Percentiles rank a stretch among this genome's conserved stretches.
Conservation (phyloP, 2,888 invertebrate genomes). For the Zygogramma bicolorata region DNA sequence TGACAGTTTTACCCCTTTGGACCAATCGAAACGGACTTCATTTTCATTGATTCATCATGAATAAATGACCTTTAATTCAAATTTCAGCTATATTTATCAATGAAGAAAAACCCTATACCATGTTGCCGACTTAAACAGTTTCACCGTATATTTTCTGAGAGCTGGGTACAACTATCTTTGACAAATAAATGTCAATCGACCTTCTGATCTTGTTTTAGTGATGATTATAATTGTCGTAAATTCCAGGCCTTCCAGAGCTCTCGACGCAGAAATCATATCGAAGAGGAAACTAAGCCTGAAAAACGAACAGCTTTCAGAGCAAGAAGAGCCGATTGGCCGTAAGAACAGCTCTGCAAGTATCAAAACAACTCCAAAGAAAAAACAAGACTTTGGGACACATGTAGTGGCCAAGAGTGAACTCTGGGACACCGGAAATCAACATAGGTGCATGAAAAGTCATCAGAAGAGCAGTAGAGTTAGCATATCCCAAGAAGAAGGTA, state of each 20-base stretch:
- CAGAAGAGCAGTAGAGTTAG: slow-evolving; percentile 60
- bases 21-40: too few relatives aligned
- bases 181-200: too few relatives aligned
- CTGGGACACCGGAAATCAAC: slow-evolving; percentile 66
- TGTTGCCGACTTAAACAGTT: too few relatives aligned
- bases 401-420: slow-evolving; percentile 66
- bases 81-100: too few relatives aligned
- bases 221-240: too few relatives aligned
- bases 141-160: too few relatives aligned
- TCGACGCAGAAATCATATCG: slow-evolving; percentile 61
- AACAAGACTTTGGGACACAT: slow-evolving; percentile 63
- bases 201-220: too few relatives aligned
- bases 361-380: slow-evolving; percentile 67
- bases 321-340: slow-evolving; percentile 51
- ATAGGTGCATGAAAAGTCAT: slow-evolving; percentile 62
- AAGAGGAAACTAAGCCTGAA: slow-evolving; percentile 57
- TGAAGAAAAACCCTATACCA: too few relatives aligned
- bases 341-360: slow-evolving; percentile 59
- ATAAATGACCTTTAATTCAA: too few relatives aligned
- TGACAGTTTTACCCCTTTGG: too few relatives aligned
- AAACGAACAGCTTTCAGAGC: slow-evolving; percentile 57
- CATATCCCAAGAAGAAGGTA: slow-evolving; percentile 62
- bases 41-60: too few relatives aligned
- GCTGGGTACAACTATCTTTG: too few relatives aligned
- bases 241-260: slow-evolving; percentile 33